Evolutionary conservation across 2,888 invertebrate species (phyloP), one percentile per base, ranked within the genome.

Genomic region (Leptinotarsa tumamoca): DNA sequence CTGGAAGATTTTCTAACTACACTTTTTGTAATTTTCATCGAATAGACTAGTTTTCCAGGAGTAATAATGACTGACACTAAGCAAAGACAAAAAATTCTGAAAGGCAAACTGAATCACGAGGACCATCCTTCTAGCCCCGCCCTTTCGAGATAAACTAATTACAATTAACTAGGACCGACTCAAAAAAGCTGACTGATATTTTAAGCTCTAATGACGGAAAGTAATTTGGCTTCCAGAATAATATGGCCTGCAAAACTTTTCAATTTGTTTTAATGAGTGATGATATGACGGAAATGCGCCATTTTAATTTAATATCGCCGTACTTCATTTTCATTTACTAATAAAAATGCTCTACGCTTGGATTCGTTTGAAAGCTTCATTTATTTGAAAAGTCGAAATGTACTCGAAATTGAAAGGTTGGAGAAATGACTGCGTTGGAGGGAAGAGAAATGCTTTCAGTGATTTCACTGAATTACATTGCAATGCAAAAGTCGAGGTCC

Each of bases 191-290:
- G 82, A 82, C 83, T 81, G 82, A 82, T 81, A 84, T 83, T 84
- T 80, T 81, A 82, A 82, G 82, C 83, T 82, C 84, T 85, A 85
- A 85, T 86, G 86, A 85, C 83, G 84, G 82, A 83, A 85, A 86
- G 84, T 84, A 85, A 86, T 85, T 86, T 84, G 83, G 83, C 82
- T 82, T 80, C 81, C 78, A 83, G 82, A 85, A 85, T 85, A 85
- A 85, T 85, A 85, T 83, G 81, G 76, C 80, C 75, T 80, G 82
- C 83, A 83, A 84, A 86, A 85, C 83, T 85, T 85, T 82, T 83
- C 83, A 82, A 82, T 83, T 83, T 83, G 80, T 78, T 78, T 83
- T 83, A 83, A 83, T 83, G 80, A 82, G 80, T 76, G 76, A 76
- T 72, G 77, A 79, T 79, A 79, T 77, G 75, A 56, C 77, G 73